These are phyloP conservation scores for Bubo scandiacus DNA, from an alignment of 2,113 vertebrate genomes.

Conservation along the genomic window DNA sequence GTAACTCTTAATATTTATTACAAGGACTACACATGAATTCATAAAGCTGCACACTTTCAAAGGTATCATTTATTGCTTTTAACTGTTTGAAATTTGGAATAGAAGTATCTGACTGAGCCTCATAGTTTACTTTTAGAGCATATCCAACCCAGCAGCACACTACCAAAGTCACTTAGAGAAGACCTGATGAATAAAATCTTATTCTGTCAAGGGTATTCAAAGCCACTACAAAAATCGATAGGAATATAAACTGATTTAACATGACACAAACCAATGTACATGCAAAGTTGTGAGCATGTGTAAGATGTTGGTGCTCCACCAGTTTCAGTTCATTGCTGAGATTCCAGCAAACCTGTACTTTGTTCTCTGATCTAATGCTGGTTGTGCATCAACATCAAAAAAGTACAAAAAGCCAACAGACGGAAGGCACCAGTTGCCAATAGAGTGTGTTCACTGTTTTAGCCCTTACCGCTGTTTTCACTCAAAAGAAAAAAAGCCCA, in stretches of 20 bases:
- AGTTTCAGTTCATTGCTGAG: neutral
- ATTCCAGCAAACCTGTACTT: neutral
- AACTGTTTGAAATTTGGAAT: neutral
- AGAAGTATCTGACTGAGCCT: neutral
- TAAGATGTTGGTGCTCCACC: neutral
- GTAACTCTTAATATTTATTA: neutral
- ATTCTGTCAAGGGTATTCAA: neutral
- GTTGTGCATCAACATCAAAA: neutral
- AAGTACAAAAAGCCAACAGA: neutral
- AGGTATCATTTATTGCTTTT: neutral
- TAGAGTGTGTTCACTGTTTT: neutral
- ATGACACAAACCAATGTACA: rapidly evolving
- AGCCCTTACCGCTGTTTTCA: neutral
- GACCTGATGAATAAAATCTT: neutral
- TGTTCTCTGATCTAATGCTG: neutral
- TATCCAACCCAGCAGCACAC: neutral
- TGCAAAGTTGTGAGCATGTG: neutral
- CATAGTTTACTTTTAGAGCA: neutral
- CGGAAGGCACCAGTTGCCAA: neutral
- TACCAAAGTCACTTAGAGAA: neutral
- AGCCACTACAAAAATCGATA: neutral
- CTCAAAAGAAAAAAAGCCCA: neutral
- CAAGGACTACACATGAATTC: neutral
- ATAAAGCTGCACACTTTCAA: neutral
- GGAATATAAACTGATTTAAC: neutral